Conservation (phyloP, 2,797 vertebrate species). For the Parauchenoglanis punctatus region DNA sequence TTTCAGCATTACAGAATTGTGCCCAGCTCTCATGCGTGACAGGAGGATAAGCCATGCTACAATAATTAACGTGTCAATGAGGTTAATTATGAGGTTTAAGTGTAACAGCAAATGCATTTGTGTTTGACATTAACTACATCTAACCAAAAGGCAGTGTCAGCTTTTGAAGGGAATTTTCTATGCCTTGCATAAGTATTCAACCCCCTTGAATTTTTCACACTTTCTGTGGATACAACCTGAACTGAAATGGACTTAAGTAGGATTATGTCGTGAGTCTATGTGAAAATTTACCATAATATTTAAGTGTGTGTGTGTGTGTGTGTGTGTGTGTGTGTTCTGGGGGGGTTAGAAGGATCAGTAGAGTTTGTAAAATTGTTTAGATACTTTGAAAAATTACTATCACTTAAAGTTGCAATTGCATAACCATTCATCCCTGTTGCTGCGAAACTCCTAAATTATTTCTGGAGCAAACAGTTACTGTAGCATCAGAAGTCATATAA, state of each 20-base stretch:
- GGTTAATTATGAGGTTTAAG: constrained; percentile 25
- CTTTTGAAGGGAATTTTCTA: neutral
- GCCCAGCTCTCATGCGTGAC: neutral
- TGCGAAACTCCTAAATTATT: neutral
- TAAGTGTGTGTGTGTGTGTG: neutral
- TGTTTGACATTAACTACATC: neutral
- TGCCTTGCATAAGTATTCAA: neutral
- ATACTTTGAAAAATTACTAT: neutral
- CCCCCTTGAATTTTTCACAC: neutral
- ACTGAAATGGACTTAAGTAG: neutral
- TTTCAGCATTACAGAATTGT: neutral
- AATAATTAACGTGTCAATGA: constrained; percentile 15
- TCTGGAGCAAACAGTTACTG: neutral
- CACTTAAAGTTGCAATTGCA: neutral
- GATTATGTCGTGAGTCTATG: neutral
- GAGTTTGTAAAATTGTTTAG: neutral
- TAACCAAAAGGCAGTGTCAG: neutral
- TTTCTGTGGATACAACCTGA: neutral
- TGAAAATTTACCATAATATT: neutral
- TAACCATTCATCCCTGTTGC: neutral
- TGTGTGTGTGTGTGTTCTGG: neutral
- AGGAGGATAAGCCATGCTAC: constrained; percentile 9
- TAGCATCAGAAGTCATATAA: neutral
- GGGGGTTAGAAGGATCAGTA: neutral
- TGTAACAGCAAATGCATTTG: neutral